phyloP scores from a whole-genome alignment of 2,888 invertebrate genomes.

The Prosapia bicincta region DNA sequence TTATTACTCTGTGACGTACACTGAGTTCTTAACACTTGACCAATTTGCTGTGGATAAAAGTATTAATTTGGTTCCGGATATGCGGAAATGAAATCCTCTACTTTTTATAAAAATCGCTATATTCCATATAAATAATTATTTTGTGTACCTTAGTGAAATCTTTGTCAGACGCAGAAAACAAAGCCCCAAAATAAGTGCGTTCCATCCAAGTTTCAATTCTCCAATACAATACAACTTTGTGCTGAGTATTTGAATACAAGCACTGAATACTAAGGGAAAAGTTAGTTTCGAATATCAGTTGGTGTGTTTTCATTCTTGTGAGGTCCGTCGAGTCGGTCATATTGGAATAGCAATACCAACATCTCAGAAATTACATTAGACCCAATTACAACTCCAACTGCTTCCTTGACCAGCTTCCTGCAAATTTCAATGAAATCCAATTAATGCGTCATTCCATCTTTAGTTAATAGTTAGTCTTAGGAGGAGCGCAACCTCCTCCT shows the following conservation, averaged over 20 bases:
- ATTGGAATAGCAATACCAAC: not conserved
- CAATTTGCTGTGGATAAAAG: no score
- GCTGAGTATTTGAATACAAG: not conserved
- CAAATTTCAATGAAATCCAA: slow-evolving; percentile 2
- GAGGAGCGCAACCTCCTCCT: not conserved
- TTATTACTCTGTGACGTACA: no score
- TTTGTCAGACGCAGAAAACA: no score
- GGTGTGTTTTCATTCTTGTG: not conserved
- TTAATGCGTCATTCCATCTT: slow-evolving; percentile 2
- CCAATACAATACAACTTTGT: no score
- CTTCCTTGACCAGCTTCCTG: slow-evolving; percentile 2
- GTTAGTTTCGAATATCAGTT: not conserved
- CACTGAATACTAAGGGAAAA: not conserved
- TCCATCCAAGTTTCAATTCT: no score
- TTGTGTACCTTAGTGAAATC: no score
- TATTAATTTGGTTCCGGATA: no score
- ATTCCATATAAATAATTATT: no score
- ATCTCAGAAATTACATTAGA: not conserved
- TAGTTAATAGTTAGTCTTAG: slow-evolving; percentile 1
- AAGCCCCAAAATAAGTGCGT: no score
- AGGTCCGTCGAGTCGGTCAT: not conserved
- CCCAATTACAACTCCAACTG: not conserved
- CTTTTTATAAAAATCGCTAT: no score
- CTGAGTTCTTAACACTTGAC: no score
- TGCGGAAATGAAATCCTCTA: no score